Percentiles rank a stretch among this genome's conserved stretches.
These are phyloP conservation scores for Falco berigora DNA, from an alignment of 2,797 vertebrate genomes.

Conservation along the genomic window DNA sequence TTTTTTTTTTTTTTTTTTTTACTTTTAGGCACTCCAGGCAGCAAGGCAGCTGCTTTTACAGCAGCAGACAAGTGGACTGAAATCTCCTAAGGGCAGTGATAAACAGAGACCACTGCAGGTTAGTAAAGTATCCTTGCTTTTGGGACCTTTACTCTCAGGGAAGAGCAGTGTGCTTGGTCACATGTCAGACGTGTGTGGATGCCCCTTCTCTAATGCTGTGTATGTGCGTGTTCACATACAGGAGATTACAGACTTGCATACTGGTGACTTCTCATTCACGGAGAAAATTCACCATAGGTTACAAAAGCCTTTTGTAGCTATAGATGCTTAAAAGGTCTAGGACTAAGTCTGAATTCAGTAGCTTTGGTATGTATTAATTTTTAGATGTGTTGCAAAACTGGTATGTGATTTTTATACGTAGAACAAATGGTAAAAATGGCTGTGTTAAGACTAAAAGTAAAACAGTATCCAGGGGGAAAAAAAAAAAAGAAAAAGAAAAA, in stretches of 20 bases:
- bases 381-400: background rate
- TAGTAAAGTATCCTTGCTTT: conserved; percentile 69
- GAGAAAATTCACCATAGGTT: background rate
- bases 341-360: background rate
- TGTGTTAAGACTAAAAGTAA: background rate
- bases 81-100: conserved; percentile 98
- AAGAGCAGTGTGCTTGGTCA: background rate
- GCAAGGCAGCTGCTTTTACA: conserved; percentile 98
- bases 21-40: conserved; percentile 91
- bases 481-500: background rate
- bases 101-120: conserved; percentile 99
- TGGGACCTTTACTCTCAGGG: background rate
- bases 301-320: conserved; percentile 5
- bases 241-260: background rate
- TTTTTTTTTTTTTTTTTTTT: conserved; percentile 56
- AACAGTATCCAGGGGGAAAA: background rate
- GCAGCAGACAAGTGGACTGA: conserved; percentile 98
- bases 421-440: conserved; percentile 27
- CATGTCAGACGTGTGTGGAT: background rate
- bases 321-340: background rate
- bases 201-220: background rate
- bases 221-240: background rate
- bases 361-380: background rate
- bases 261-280: background rate
- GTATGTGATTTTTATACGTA: background rate